phyloP scores from a whole-genome alignment of 2,888 invertebrate genomes.

The Papilio elwesi region DNA sequence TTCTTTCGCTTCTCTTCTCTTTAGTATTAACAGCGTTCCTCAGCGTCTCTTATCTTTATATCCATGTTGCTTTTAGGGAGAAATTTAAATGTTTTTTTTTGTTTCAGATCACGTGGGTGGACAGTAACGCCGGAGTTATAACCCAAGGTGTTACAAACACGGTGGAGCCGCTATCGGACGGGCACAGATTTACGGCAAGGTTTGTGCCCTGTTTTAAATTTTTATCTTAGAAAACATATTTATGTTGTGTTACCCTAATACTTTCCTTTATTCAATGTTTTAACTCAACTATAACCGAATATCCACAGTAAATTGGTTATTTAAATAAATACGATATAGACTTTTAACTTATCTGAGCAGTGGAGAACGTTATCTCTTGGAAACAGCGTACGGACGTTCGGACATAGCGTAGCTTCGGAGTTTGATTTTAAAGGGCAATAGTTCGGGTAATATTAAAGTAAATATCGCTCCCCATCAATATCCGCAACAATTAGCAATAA shows the following conservation, averaged over 20 bases:
- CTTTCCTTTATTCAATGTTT: neutral
- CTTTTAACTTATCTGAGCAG: too few relatives aligned
- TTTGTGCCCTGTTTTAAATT: constrained; percentile 47
- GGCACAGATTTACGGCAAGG: constrained; percentile 91
- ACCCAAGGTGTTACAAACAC: constrained; percentile 91
- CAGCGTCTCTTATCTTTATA: constrained; percentile 24
- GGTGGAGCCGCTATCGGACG: constrained; percentile 90
- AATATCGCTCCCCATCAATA: too few relatives aligned
- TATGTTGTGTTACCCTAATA: neutral
- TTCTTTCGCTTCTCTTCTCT: neutral
- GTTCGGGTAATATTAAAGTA: too few relatives aligned
- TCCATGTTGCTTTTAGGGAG: constrained; percentile 27
- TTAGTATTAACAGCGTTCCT: constrained; percentile 6
- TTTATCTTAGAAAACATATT: neutral
- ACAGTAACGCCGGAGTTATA: constrained; percentile 93
- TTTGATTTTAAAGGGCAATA: too few relatives aligned
- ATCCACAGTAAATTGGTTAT: neutral
- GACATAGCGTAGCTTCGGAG: too few relatives aligned
- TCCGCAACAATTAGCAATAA: too few relatives aligned
- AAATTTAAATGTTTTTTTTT: constrained; percentile 20
- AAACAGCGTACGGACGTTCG: too few relatives aligned
- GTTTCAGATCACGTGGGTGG: constrained; percentile 94
- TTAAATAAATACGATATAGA: neutral
- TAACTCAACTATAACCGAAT: neutral
- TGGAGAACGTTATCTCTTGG: too few relatives aligned